Percentiles rank a stretch among this genome's conserved stretches.
phyloP scores from a whole-genome alignment of 2,888 invertebrate genomes.

The Barypeithes pellucidus region DNA sequence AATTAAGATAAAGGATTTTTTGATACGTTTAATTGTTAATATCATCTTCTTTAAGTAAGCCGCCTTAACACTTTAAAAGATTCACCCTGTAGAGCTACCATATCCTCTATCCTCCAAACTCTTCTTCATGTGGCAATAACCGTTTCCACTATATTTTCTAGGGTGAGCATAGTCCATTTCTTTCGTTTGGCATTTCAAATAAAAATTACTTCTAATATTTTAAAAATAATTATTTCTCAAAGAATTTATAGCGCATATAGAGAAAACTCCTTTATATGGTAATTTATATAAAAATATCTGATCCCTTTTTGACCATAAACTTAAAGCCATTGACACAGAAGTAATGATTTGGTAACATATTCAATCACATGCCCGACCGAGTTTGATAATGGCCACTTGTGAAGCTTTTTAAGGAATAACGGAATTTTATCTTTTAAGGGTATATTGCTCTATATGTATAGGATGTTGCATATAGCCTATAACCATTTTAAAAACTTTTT shows the following conservation, averaged over 20 bases:
- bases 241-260: constrained; percentile 23
- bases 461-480: not conserved
- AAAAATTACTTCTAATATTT: too few relatives aligned
- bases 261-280: constrained; percentile 32
- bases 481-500: too few relatives aligned
- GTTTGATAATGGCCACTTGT: constrained; percentile 45
- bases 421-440: not conserved
- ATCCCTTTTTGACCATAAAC: constrained; percentile 44
- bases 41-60: too few relatives aligned
- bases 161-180: too few relatives aligned
- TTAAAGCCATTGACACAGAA: constrained; percentile 32
- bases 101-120: too few relatives aligned
- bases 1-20: too few relatives aligned
- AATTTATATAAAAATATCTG: constrained; percentile 32
- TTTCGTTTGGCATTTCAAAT: too few relatives aligned
- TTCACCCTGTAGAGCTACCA: too few relatives aligned
- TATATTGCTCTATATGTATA: not conserved
- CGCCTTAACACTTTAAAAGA: too few relatives aligned
- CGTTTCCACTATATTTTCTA: too few relatives aligned
- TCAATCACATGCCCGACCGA: constrained; percentile 47
- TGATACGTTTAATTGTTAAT: too few relatives aligned
- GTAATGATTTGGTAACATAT: constrained; percentile 46
- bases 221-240: not conserved
- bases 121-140: too few relatives aligned
- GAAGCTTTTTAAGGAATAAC: constrained; percentile 17